Conservation (phyloP, 2,797 vertebrate species). For the Pteropus rufus region DNA sequence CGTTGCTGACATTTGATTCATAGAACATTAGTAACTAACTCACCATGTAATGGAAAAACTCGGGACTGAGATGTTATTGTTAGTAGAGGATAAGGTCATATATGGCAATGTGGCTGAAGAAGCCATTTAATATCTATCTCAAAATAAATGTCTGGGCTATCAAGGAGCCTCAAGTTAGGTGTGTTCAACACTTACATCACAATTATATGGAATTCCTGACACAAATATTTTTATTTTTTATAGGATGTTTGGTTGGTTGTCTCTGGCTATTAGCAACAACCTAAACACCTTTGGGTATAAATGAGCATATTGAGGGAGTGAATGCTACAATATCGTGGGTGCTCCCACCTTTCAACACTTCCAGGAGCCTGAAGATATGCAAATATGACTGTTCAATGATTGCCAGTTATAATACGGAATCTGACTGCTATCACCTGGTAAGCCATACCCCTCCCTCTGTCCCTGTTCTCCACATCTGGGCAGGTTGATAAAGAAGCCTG, state of each 20-base stretch:
- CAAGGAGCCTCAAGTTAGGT: background rate
- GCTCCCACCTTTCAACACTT: background rate
- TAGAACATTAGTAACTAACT: slow-evolving; percentile 66
- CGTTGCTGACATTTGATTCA: slow-evolving; percentile 56
- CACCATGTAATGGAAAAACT: slow-evolving; percentile 54
- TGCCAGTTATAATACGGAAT: background rate
- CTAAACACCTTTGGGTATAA: background rate
- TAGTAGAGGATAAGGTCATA: slow-evolving; percentile 2
- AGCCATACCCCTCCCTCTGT: background rate
- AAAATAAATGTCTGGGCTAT: background rate
- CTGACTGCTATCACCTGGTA: background rate
- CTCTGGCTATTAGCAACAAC: background rate
- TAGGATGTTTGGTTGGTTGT: background rate
- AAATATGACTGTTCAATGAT: background rate
- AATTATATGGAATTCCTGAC: slow-evolving; percentile 2
- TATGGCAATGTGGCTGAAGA: background rate
- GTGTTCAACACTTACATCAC: background rate
- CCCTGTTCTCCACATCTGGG: background rate
- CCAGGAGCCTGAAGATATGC: background rate
- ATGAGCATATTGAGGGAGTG: background rate
- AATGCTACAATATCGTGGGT: background rate
- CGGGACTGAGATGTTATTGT: background rate
- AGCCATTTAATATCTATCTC: slow-evolving; percentile 50
- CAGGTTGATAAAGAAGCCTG: background rate
- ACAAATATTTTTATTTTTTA: background rate